Evolutionary conservation across 2,113 vertebrate species (phyloP).

Genomic region (Hymenochirus boettgeri): DNA sequence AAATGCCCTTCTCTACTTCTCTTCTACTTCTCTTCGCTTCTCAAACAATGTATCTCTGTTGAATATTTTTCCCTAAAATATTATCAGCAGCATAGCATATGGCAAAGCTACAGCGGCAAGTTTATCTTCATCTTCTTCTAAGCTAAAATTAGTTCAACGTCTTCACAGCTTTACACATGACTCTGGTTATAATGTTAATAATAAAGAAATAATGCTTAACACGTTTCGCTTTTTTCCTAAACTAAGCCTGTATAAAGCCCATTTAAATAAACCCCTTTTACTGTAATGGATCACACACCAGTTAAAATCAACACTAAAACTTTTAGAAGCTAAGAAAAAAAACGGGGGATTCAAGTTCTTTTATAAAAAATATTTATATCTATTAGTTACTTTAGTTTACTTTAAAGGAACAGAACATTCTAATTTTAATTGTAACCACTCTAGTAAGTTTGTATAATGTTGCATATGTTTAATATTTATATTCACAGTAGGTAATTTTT

Average conservation of each 20-base stretch:
- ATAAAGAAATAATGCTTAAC: slow-evolving; percentile 22
- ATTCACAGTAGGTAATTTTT: too few species aligned
- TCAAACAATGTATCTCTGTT: slow-evolving; percentile 65
- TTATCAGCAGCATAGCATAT: slow-evolving; percentile 88
- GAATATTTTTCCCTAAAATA: slow-evolving; percentile 83
- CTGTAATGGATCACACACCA: too few species aligned
- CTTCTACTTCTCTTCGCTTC: slow-evolving; percentile 49
- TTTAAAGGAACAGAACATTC: too few species aligned
- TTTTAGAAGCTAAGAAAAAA: too few species aligned
- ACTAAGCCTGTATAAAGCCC: neutral
- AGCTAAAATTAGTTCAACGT: slow-evolving; percentile 96
- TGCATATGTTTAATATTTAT: too few species aligned
- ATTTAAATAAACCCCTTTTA: too few species aligned
- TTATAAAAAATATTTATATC: too few species aligned
- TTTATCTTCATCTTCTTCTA: slow-evolving; percentile 98
- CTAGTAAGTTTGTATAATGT: too few species aligned
- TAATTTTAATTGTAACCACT: too few species aligned
- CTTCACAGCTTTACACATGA: slow-evolving; percentile 75
- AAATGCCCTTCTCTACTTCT: slow-evolving; percentile 58
- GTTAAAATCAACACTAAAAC: too few species aligned
- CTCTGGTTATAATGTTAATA: slow-evolving; percentile 66
- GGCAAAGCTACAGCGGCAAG: slow-evolving; percentile 86
- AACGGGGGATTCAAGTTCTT: too few species aligned
- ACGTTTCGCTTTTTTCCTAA: slow-evolving; percentile 2
- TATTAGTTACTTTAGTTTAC: too few species aligned